Percentiles rank a stretch among this genome's conserved stretches.
Evolutionary conservation across 2,888 invertebrate genomes (phyloP).

Genomic region (Pseudococcus viburni): DNA sequence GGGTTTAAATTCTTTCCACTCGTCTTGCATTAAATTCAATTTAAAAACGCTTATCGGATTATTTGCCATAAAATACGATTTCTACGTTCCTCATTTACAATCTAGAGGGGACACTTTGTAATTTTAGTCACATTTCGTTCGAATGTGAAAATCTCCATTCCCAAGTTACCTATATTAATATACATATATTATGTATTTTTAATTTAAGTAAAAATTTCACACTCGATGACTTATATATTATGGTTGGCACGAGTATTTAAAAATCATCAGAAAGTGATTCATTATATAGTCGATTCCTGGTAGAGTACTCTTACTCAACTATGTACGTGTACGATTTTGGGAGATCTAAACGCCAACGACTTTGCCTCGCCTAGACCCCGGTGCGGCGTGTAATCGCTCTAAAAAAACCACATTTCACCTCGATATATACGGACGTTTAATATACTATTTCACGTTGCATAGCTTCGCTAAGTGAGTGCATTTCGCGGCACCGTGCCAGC

Average conservation of each 20-base stretch:
- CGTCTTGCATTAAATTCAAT: not conserved
- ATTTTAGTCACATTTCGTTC: not conserved
- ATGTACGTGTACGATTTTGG: not conserved
- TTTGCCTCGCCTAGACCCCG: slow-evolving; percentile 5
- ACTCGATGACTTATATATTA: slow-evolving; percentile 18
- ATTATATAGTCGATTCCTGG: slow-evolving; percentile 5
- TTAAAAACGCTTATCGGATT: slow-evolving; percentile 14
- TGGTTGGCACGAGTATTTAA: slow-evolving; percentile 33
- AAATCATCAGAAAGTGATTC: slow-evolving; percentile 39
- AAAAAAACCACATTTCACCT: slow-evolving; percentile 40
- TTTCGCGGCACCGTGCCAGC: slow-evolving; percentile 32
- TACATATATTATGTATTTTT: not conserved
- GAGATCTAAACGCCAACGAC: not conserved
- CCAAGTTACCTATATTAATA: not conserved
- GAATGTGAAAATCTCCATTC: not conserved
- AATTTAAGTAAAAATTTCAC: slow-evolving; percentile 8
- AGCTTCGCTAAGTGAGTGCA: slow-evolving; percentile 18
- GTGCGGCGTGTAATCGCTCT: slow-evolving; percentile 7
- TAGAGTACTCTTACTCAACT: not conserved
- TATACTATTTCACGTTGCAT: slow-evolving; percentile 35
- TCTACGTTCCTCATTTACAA: not conserved
- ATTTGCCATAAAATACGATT: not conserved
- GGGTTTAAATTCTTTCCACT: slow-evolving; percentile 9
- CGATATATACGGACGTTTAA: slow-evolving; percentile 27
- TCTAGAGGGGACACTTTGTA: not conserved